Evolutionary conservation across 2,888 invertebrate species (phyloP).

Genomic region (Athetis lepigone): DNA sequence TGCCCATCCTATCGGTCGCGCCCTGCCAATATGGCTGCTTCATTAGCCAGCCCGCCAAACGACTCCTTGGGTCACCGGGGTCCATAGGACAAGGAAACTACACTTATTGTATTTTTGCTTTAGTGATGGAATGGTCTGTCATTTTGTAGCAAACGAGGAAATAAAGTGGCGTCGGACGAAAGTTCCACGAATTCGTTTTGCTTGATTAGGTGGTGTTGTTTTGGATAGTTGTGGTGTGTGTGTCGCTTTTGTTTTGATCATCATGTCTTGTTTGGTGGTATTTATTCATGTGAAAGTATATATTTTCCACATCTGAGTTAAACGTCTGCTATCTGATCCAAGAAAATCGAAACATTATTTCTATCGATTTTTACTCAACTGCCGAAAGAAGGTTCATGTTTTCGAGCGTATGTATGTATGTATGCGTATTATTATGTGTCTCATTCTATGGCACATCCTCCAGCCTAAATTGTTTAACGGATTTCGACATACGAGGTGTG

Average conservation of each 20-base stretch:
- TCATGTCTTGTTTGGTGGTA: not conserved
- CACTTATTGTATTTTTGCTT: slow-evolving; percentile 74
- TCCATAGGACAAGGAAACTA: slow-evolving; percentile 74
- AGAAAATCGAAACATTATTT: no score
- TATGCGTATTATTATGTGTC: no score
- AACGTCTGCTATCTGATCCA: no score
- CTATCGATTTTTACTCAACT: no score
- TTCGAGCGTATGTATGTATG: no score
- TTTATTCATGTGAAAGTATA: no score
- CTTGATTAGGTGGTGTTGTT: slow-evolving; percentile 62
- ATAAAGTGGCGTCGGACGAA: slow-evolving; percentile 66
- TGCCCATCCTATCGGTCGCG: slow-evolving; percentile 72
- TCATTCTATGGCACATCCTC: no score
- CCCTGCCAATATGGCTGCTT: slow-evolving; percentile 86
- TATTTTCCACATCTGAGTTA: no score
- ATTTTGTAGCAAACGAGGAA: slow-evolving; percentile 81
- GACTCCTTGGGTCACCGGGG: slow-evolving; percentile 71
- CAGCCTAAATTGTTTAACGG: no score
- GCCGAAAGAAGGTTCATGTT: no score
- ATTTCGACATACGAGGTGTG: no score
- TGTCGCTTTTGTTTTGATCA: slow-evolving; percentile 37
- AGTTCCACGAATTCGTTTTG: slow-evolving; percentile 62
- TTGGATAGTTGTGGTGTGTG: slow-evolving; percentile 14
- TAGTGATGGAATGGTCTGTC: slow-evolving; percentile 80
- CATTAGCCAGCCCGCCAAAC: slow-evolving; percentile 85